phyloP scores from a whole-genome alignment of 2,888 invertebrate species.

The Caenorhabditis plicata region DNA sequence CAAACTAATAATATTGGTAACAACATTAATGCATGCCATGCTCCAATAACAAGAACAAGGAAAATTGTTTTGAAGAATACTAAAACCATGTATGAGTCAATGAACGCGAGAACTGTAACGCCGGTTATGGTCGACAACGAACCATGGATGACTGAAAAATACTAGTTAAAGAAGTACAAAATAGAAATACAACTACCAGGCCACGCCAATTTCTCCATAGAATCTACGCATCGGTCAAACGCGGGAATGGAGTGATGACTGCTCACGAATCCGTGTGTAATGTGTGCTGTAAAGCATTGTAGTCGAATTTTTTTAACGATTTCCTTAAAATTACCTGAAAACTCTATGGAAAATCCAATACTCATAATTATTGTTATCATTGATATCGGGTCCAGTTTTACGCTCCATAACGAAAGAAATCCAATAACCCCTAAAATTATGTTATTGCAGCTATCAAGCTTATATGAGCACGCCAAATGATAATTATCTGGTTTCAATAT shows the following conservation, averaged over 20 bases:
- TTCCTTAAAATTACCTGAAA: constrained; percentile 35
- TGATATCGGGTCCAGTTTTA: constrained; percentile 80
- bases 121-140: constrained; percentile 87
- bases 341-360: constrained; percentile 61
- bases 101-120: constrained; percentile 81
- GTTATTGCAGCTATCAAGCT: too few relatives aligned
- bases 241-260: constrained; percentile 73
- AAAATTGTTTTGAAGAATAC: constrained; percentile 95
- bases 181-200: constrained; percentile 44
- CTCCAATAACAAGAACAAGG: constrained; percentile 73
- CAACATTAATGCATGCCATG: constrained; percentile 86
- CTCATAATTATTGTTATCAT: constrained; percentile 93
- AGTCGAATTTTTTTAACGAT: too few relatives aligned
- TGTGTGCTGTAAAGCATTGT: constrained; percentile 87
- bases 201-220: constrained; percentile 64
- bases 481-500: too few relatives aligned
- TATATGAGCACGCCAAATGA: too few relatives aligned
- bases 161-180: too few relatives aligned
- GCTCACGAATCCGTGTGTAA: constrained; percentile 91
- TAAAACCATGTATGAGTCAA: constrained; percentile 83
- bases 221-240: constrained; percentile 70
- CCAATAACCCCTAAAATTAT: constrained; percentile 77
- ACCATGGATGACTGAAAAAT: constrained; percentile 79
- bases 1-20: constrained; percentile 72
- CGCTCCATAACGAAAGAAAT: constrained; percentile 92